Percentiles rank a stretch among this genome's conserved stretches.
Evolutionary conservation across 2,113 vertebrate genomes (phyloP).

Genomic region (Hiodon alosoides): DNA sequence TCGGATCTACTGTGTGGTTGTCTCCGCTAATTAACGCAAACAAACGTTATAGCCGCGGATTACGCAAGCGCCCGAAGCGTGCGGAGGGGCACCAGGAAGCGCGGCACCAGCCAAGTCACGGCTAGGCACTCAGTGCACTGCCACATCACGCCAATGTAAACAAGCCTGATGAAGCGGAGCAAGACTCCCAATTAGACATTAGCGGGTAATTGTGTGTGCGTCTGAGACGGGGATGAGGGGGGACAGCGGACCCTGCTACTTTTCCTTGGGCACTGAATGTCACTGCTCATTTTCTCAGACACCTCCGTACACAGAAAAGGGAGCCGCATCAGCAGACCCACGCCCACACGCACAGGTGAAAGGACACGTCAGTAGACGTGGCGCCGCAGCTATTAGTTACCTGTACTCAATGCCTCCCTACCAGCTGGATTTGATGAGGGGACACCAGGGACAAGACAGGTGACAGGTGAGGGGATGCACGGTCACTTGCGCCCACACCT

Average conservation of each 20-base stretch:
- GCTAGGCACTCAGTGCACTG: conserved; percentile 60
- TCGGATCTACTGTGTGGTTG: conserved; percentile 61
- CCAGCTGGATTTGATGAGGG: neutral
- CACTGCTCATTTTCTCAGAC: conserved; percentile 54
- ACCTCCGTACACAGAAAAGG: conserved; percentile 42
- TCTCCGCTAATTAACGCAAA: conserved; percentile 67
- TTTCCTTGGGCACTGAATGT: conserved; percentile 61
- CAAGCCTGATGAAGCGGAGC: conserved; percentile 66
- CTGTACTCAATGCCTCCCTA: neutral
- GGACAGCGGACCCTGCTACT: conserved; percentile 60
- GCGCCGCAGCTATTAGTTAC: neutral
- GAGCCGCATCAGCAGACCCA: neutral
- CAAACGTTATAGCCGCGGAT: conserved; percentile 66
- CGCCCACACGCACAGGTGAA: neutral
- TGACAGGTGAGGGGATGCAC: too few species aligned
- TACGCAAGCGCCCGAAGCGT: conserved; percentile 60
- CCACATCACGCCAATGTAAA: conserved; percentile 67
- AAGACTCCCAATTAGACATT: conserved; percentile 70
- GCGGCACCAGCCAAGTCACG: conserved; percentile 70
- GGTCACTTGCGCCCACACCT: too few species aligned
- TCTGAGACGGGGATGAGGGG: conserved; percentile 42
- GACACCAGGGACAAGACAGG: too few species aligned
- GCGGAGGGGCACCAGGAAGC: conserved; percentile 55
- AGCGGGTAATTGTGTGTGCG: conserved; percentile 64
- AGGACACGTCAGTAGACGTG: neutral